Conservation (phyloP, 2,797 vertebrate species). For the Periparus ater region DNA sequence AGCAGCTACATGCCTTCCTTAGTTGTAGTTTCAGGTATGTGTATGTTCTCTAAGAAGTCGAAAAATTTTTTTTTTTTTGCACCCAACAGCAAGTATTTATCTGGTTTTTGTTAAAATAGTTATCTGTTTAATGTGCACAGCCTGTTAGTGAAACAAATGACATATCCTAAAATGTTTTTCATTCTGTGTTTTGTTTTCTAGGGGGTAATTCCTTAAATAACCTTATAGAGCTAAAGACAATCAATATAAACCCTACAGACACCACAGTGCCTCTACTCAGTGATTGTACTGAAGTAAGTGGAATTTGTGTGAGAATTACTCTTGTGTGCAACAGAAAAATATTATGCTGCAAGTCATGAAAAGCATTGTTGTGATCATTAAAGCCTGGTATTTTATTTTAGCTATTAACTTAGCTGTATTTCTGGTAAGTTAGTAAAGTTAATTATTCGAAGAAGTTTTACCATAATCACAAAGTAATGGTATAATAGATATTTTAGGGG, state of each 20-base stretch:
- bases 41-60: not conserved
- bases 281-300: conserved; percentile 91
- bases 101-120: not conserved
- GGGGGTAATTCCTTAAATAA: conserved; percentile 98
- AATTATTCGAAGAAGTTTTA: not conserved
- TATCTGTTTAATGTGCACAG: not conserved
- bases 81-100: not conserved
- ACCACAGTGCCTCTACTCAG: conserved; percentile 90
- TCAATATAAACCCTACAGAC: conserved; percentile 95
- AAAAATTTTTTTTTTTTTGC: not conserved
- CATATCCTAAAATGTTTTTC: not conserved
- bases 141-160: not conserved
- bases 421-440: not conserved
- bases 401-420: not conserved
- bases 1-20: conserved; percentile 99
- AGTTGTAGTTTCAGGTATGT: conserved; percentile 93
- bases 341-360: not conserved
- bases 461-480: not conserved
- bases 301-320: not conserved
- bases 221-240: conserved; percentile 94
- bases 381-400: not conserved
- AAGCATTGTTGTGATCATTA: not conserved
- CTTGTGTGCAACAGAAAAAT: not conserved
- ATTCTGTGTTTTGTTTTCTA: conserved; percentile 57
- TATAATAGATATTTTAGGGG: fast-evolving